Evolutionary conservation across 2,113 vertebrate genomes (phyloP), one percentile per base, ranked within the genome.

Genomic region (Castor canadensis): DNA sequence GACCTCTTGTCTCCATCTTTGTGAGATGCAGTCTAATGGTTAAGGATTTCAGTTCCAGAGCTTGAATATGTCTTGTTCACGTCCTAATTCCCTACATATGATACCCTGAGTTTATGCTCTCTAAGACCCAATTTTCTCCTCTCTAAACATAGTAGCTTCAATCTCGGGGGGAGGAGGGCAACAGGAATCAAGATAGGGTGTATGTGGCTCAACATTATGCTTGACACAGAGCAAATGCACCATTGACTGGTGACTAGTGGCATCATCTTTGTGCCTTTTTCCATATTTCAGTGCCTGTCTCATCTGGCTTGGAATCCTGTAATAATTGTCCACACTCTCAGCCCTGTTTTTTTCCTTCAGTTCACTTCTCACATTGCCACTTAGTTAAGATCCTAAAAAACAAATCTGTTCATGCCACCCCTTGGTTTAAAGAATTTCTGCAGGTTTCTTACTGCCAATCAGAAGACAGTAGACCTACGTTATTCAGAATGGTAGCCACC

Each of bases 391-490:
- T 13, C 49, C 52, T 43, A 43, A 88, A 64, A 60, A 52, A 26
- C 30, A 80, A 47, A 88, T 69, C 77, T 93, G 56, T 52, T 93
- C 58, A 35, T 26, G 47, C 9, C 60, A 58, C 49, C 62, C 58
- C 12, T 93, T 88, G 56, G 77, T 67, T 87, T 79, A 66, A 77
- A 87, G 43, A 83, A 62, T 49, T 90, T 83, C 81, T 77, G 19
- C 60, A 20, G 26, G n/a, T 67, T 72, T 95, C 71, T 79, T 45
- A 77, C 49, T n/a, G 47, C 52, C 38, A 58, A 43, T 56, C 4
- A 62, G 66, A 93, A 88, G 72, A 88, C 60, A 79, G 82, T 54
- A 72, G n/a, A 95, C 16, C 1, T 71, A 54, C 1, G 19, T 28
- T 35, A 1, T 73, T 62, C n/a, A 83, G 52, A 49, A 72, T 40